These are phyloP conservation scores for Aphyosemion australe DNA, from an alignment of 2,113 vertebrate species.

Conservation along the genomic window DNA sequence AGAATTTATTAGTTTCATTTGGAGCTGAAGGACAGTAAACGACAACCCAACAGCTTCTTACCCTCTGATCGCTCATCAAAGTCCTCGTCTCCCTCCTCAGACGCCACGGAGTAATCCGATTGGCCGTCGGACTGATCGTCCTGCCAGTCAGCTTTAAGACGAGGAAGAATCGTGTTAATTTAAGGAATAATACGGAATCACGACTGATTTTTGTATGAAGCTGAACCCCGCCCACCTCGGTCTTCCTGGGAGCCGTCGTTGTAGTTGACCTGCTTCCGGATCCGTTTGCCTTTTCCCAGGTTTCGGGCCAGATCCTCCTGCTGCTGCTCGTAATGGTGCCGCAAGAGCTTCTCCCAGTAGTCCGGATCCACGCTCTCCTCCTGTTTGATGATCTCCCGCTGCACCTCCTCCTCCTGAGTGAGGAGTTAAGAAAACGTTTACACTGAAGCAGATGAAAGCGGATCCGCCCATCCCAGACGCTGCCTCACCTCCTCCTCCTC, in stretches of 20 bases:
- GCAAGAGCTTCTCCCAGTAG: conserved; percentile 97
- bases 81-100: conserved; percentile 97
- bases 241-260: conserved; percentile 97
- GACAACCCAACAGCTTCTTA: conserved; percentile 36
- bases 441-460: too few relatives aligned
- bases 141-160: conserved; percentile 88
- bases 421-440: neutral
- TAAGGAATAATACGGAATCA: neutral
- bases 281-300: conserved; percentile 95
- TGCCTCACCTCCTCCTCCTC: conserved; percentile 88
- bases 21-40: neutral
- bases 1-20: neutral
- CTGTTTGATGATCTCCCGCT: conserved; percentile 97
- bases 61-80: conserved; percentile 96
- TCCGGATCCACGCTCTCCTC: conserved; percentile 97
- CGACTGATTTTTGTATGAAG: neutral
- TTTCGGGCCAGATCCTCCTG: conserved; percentile 97
- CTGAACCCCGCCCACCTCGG: conserved; percentile 77
- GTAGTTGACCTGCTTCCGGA: conserved; percentile 99
- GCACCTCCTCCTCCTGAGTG: conserved; percentile 91
- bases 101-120: conserved; percentile 96
- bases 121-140: conserved; percentile 98
- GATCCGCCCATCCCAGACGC: neutral
- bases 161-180: neutral
- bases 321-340: conserved; percentile 97